Base-by-base conservation (phyloP, 2,888 invertebrate species). In the Miltochrista miniata region DNA sequence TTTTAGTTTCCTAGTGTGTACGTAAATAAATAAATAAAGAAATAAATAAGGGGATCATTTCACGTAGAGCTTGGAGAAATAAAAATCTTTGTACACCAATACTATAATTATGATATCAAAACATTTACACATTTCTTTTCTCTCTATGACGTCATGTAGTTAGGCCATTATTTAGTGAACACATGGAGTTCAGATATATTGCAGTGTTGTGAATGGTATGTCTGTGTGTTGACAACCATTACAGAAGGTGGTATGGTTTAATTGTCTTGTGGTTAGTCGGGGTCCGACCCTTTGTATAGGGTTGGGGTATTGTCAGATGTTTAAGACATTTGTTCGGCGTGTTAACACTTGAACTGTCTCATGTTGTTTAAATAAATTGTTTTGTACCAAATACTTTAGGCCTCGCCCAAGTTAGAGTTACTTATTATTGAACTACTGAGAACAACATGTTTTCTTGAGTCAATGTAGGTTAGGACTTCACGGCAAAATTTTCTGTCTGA, bases 241-340 rank as follows among this genome's bases (percentile, higher is more conserved):
- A 79, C 78, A 76, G 70, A 72, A 74, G 78, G 71, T 69, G 61
- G 55, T 11, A 31, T 53, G 52, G 44, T 70, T 57, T 70, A 70
- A 73, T 72, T 64, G 69, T 55, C 47, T 58, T 53, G 56, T 38
- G 51, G 59, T 62, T 54, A 41, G 46, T n/a, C 15, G n/a, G 51
- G 63, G 56, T 51, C 11, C 30, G 24, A 39, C 44, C 46, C 53
- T 51, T 51, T 56, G 41, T 31, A 48, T 51, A 38, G 61, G 55
- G 61, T 54, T 56, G 61, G 63, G 61, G 57, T 61, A 66, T 69
- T 60, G 55, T 52, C 38, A 24, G 7, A 8, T 18, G 47, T 55
- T 24, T 24, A 53, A 64, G 71, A 71, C 85, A 85, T 77, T 79
- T 84, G 86, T 79, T 78, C 76, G 34, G 51, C 53, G 40, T 81